Conservation (phyloP, 2,113 vertebrate genomes). For the Crotalus helleri region DNA sequence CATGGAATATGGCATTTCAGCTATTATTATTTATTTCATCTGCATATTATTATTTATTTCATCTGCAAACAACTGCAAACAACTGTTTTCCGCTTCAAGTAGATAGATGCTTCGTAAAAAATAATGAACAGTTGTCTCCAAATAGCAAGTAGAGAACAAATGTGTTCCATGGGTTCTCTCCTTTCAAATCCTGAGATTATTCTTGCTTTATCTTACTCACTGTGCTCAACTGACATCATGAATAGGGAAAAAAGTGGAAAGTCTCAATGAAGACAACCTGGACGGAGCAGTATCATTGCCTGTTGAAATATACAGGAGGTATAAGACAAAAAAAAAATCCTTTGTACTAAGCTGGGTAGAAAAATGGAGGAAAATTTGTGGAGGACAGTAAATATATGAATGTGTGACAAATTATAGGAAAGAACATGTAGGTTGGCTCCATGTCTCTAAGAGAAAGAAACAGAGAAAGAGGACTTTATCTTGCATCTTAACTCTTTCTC, state of each 20-base stretch:
- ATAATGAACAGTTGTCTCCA: neutral
- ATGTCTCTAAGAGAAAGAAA: neutral
- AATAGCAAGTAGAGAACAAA: neutral
- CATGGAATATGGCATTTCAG: neutral
- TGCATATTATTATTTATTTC: neutral
- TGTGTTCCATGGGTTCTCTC: neutral
- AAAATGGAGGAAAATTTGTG: neutral
- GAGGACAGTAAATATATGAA: neutral
- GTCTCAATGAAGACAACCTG: neutral
- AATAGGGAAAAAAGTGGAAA: neutral
- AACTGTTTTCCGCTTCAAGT: neutral
- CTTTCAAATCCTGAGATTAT: neutral
- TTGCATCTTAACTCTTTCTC: neutral
- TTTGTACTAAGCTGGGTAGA: neutral
- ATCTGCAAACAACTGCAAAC: neutral
- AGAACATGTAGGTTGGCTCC: neutral
- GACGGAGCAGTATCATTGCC: neutral
- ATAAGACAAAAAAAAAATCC: neutral
- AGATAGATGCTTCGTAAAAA: neutral
- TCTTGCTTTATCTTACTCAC: neutral
- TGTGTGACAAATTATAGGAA: neutral
- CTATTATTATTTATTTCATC: neutral
- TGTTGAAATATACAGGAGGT: neutral
- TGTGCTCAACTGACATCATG: neutral
- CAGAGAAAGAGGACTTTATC: neutral